phyloP scores from a whole-genome alignment of 2,797 vertebrate species.

The Spinus olivaceus region DNA sequence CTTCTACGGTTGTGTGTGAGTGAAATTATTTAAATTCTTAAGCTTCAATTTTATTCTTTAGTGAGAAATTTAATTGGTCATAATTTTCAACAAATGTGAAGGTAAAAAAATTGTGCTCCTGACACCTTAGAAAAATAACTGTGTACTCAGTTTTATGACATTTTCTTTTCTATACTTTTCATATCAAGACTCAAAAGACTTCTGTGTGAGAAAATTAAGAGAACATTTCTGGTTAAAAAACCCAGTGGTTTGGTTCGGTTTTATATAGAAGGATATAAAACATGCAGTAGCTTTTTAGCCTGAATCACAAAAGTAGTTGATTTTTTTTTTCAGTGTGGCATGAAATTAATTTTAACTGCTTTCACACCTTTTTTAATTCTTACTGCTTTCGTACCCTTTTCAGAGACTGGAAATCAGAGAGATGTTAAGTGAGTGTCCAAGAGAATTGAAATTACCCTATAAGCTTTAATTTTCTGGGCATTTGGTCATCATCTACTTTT shows the following conservation, averaged over 20 bases:
- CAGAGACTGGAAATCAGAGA: background rate
- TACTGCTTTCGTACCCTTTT: background rate
- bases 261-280: background rate
- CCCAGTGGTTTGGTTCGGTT: fast-evolving
- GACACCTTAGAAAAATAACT: background rate
- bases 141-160: background rate
- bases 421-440: background rate
- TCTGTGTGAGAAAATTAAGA: background rate
- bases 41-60: background rate
- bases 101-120: background rate
- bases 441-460: background rate
- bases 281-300: background rate
- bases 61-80: background rate
- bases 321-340: background rate
- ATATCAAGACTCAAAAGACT: background rate
- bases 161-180: background rate
- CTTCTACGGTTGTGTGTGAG: background rate
- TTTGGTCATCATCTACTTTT: background rate
- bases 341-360: background rate
- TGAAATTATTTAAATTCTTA: background rate
- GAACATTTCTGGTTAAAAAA: background rate
- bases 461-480: background rate
- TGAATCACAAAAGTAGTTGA: background rate
- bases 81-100: background rate
- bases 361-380: background rate